Evolutionary conservation across 2,113 vertebrate species (phyloP).

Genomic region (Mus musculus): GRCm39 chr12:8326501-8327000

Average conservation of each 20-base stretch:
- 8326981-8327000: neutral
- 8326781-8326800: neutral
- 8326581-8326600: neutral
- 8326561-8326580: neutral
- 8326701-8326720: neutral
- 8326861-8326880: neutral
- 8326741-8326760: neutral
- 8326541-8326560: neutral
- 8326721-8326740: neutral
- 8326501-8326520: neutral
- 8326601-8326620: neutral
- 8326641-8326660: neutral
- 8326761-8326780: neutral
- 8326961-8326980: neutral
- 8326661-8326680: neutral
- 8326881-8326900: neutral
- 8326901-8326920: neutral
- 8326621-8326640: neutral
- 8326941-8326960: neutral
- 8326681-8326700: neutral
- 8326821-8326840: neutral
- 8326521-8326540: constrained; percentile 28
- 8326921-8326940: neutral
- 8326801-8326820: neutral
- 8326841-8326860: neutral